These are phyloP conservation scores for Platorchestia sp. DNA, from an alignment of 1,140 invertebrate species.

Conservation along the genomic window DNA sequence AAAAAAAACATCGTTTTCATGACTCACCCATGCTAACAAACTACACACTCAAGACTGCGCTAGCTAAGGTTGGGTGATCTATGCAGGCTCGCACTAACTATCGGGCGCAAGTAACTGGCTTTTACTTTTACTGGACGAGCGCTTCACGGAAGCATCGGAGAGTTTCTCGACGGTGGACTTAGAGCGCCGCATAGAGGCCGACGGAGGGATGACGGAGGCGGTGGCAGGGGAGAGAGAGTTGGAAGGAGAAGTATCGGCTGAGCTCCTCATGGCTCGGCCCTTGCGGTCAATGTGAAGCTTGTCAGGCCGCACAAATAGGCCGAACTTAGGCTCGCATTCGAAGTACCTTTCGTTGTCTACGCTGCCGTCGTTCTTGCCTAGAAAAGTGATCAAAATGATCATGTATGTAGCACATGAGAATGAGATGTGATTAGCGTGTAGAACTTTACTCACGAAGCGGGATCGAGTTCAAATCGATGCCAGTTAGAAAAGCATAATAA, in stretches of 20 bases:
- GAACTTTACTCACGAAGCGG: neutral
- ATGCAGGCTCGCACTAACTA: neutral
- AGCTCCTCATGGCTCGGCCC: slow-evolving; percentile 65
- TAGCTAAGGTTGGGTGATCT: neutral
- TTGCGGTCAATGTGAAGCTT: slow-evolving; percentile 83
- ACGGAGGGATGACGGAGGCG: slow-evolving; percentile 47
- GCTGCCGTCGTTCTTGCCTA: slow-evolving; percentile 94
- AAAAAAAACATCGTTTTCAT: neutral
- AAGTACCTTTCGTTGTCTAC: slow-evolving; percentile 93
- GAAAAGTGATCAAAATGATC: slow-evolving; percentile 62
- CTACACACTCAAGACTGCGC: neutral
- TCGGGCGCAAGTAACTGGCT: slow-evolving; percentile 10
- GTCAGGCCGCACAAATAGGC: slow-evolving; percentile 91
- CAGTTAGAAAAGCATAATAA: too few species aligned
- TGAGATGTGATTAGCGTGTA: neutral
- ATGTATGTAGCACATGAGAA: neutral
- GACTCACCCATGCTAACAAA: neutral
- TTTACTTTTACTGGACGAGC: slow-evolving; percentile 66
- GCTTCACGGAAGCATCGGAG: slow-evolving; percentile 63
- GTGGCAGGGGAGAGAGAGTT: neutral
- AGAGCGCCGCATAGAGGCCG: slow-evolving; percentile 63
- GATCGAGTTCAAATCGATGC: too few species aligned
- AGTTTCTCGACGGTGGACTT: slow-evolving; percentile 65
- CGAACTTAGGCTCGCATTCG: slow-evolving; percentile 87
- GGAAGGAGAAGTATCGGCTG: slow-evolving; percentile 2